Conservation (phyloP, 2,888 invertebrate species). For the Drosophila algonquin region DNA sequence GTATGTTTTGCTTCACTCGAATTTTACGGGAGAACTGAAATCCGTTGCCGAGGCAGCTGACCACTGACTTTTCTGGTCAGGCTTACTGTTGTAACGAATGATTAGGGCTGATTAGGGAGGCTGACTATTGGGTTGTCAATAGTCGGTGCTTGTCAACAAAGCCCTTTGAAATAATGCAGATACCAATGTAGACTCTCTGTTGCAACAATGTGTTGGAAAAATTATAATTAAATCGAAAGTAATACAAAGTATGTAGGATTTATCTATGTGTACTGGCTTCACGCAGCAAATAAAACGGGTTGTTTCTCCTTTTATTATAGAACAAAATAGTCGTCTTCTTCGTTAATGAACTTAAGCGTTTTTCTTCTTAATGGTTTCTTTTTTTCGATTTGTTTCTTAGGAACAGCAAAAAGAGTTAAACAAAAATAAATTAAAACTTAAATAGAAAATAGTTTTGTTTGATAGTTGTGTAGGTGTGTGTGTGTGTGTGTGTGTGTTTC, state of each 20-base stretch:
- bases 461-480: conserved; percentile 39
- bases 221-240: conserved; percentile 8
- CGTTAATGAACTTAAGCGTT: conserved; percentile 67
- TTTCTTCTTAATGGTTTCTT: conserved; percentile 50
- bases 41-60: neutral
- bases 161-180: too few relatives aligned
- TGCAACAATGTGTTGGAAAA: neutral
- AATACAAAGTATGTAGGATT: too few relatives aligned
- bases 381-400: conserved; percentile 55
- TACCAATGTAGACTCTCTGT: too few relatives aligned
- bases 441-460: conserved; percentile 57
- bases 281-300: conserved; percentile 54
- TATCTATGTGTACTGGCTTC: conserved; percentile 47
- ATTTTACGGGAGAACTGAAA: neutral
- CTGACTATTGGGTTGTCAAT: too few relatives aligned
- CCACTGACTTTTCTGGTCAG: neutral
- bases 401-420: conserved; percentile 70
- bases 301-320: conserved; percentile 60
- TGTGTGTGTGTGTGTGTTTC: conserved; percentile 15
- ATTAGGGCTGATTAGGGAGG: too few relatives aligned
- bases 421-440: conserved; percentile 78
- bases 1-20: neutral
- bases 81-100: conserved; percentile 12
- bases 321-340: conserved; percentile 71
- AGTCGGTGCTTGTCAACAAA: too few relatives aligned